Evolutionary conservation across 2,797 vertebrate genomes (phyloP), one percentile per base, ranked within the genome.

Genomic region (Muraenolepis orangiensis): DNA sequence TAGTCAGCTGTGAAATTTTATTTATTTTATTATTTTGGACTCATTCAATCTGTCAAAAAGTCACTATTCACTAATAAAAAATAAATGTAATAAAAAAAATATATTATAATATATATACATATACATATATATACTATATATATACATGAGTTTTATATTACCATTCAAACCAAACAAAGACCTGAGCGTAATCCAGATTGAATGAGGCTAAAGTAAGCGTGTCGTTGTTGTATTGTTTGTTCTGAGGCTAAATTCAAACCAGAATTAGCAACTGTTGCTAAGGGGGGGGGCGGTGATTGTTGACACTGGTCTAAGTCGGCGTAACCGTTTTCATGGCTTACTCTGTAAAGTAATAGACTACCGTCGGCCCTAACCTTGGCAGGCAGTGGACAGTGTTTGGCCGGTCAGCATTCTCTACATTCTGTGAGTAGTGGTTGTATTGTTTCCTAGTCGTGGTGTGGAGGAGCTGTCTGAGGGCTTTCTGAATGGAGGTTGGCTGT

Each of bases 171-270:
- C n/a, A 82, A 85, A 76, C 77, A 88, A 69, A 85, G 79, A 80
- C 85, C 82, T 86, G 81, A 73, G 40, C 78, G 29, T 77, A 61
- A 70, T 92, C 81, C 92, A 93, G 93, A 92, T 78, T 92, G 81
- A 87, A 93, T 92, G 90, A 88, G 78, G 82, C 81, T 81, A 80
- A 91, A 84, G 71, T 40, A 66, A 75, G 76, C 77, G 30, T 74
- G 87, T 89, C 84, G 87, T 87, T 81, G 78, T 88, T 79, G 80
- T 83, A 77, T 83, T 84, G 77, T 72, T 77, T 70, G 80, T 76
- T 80, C 69, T 85, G 87, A 87, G 86, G 75, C 78, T 81, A 87
- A 87, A 89, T 88, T 86, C 82, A 78, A 71, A 81, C 72, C 70
- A 46, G 76, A 81, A 78, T 78, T 72, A 73, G 88, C 82, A 77